Evolutionary conservation across 1,140 invertebrate genomes (phyloP), one percentile per base, ranked within the genome.

Genomic region (Orius insidiosus): DNA sequence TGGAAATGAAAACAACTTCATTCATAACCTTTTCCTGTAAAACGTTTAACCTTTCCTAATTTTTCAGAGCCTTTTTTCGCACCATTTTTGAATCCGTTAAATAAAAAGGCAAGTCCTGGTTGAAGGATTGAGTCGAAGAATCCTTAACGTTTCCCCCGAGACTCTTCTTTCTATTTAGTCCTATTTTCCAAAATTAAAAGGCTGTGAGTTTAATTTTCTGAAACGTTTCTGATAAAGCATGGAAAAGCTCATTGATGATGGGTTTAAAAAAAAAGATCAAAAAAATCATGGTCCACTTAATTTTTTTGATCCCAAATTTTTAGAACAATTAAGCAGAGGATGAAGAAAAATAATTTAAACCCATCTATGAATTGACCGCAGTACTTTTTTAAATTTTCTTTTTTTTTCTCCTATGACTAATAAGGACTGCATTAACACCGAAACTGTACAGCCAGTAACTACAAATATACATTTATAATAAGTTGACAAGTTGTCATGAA

Each of bases 391-490:
- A 4, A 24, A 24, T 4, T 24, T 24, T 24, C 7, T 24, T 24
- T 7, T 24, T 24, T 24, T 24, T 24, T 24, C 7, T 24, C 33
- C 47, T 49, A 49, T 38, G 16, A 49, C 47, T 49, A 49, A 49
- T 42, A 43, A 49, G 42, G 47, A 49, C 41, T 49, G 47, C 42
- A 35, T 49, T 32, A 42, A 39, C 39, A 19, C 7, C 24, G 24
- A 24, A 24, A 19, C 51, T 52, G 51, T 52, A 52, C 51, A 52
- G 42, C 39, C 40, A 49, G 19, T 48, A 42, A 49, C 47, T 49
- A 49, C 47, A 49, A 44, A 49, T 49, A 49, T 45, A 49, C 42
- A 48, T 44, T 37, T 37, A 48, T 48, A 48, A 50, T 50, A 52
- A 39, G 47, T 46, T 44, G 42, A 49, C 46, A 47, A 45, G 47